Percentiles rank a stretch among this genome's conserved stretches.
Conservation (phyloP, 2,888 invertebrate species). For the Monoplex corrugatus region DNA sequence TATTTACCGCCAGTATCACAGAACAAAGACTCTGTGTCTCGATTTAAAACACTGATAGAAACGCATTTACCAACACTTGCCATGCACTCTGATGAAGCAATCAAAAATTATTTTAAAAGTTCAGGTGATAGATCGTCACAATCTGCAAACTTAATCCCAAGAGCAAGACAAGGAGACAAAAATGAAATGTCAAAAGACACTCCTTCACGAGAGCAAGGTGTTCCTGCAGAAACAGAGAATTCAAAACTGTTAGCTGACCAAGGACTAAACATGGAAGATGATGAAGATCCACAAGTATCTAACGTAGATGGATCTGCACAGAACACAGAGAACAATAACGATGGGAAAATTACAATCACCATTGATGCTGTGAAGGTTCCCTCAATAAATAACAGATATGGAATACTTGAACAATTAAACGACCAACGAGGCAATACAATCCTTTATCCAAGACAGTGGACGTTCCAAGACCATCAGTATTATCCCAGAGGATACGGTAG, state of each 20-base stretch:
- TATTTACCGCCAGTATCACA: not conserved
- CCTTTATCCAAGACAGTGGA: not conserved
- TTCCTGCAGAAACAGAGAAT: not conserved
- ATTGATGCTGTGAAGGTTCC: slow-evolving; percentile 16
- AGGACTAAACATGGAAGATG: not conserved
- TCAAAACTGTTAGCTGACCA: not conserved
- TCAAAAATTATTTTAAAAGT: not conserved
- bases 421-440: not conserved
- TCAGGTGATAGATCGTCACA: not conserved
- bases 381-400: not conserved
- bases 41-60: not conserved
- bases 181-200: too few relatives aligned
- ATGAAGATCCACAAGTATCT: not conserved
- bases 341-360: slow-evolving; percentile 23
- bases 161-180: not conserved
- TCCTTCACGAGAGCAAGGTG: not conserved
- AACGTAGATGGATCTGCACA: not conserved
- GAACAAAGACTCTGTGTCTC: not conserved
- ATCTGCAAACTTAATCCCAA: not conserved
- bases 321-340: not conserved
- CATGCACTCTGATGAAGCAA: not conserved
- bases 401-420: not conserved
- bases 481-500: not conserved
- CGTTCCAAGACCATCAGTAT: too few relatives aligned
- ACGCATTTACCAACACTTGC: not conserved